Conservation (phyloP, 2,797 vertebrate species). For the Erithacus rubecula region DNA sequence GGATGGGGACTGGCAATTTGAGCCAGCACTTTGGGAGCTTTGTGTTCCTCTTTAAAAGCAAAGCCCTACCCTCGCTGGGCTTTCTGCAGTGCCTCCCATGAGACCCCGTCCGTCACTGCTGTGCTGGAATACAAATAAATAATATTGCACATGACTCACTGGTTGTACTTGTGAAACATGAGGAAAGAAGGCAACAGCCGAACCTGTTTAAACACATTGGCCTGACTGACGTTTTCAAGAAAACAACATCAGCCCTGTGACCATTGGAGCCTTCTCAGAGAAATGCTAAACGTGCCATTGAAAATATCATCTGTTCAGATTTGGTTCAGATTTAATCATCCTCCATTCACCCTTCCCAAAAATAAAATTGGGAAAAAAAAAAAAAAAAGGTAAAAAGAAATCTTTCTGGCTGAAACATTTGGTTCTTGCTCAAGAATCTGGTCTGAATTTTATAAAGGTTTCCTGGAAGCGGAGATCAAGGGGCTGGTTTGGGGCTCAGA, state of each 20-base stretch:
- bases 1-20: not conserved
- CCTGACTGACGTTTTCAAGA: not conserved
- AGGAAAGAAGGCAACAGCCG: conserved; percentile 9
- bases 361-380: not conserved
- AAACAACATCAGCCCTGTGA: not conserved
- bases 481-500: conserved; percentile 46
- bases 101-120: not conserved
- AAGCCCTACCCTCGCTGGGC: not conserved
- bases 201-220: conserved; percentile 1
- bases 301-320: conserved; percentile 45
- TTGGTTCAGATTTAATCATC: conserved; percentile 37
- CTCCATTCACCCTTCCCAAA: conserved; percentile 25
- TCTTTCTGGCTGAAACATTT: conserved; percentile 57
- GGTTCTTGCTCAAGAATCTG: conserved; percentile 66
- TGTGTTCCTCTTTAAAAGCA: not conserved
- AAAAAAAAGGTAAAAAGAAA: not conserved
- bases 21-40: not conserved
- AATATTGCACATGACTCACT: conserved; percentile 3
- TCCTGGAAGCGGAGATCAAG: conserved; percentile 69
- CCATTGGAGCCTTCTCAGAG: not conserved
- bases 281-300: conserved; percentile 16
- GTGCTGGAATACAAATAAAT: not conserved
- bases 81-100: not conserved
- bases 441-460: conserved; percentile 65
- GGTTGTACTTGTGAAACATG: conserved; percentile 23